These are phyloP conservation scores for Orchestia grillus DNA, from an alignment of 1,140 invertebrate species.

Conservation along the genomic window DNA sequence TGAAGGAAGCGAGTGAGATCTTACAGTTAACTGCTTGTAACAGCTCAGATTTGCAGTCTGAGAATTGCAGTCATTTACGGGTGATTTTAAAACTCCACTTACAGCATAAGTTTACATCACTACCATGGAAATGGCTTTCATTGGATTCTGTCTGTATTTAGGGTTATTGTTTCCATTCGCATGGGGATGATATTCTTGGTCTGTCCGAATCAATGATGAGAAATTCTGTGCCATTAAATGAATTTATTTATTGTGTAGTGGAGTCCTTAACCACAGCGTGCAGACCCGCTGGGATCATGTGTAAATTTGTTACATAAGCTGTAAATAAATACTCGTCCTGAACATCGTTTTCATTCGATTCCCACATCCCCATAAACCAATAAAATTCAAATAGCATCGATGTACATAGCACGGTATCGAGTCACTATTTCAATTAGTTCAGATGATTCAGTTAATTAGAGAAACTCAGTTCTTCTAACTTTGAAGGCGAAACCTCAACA, in stretches of 20 bases:
- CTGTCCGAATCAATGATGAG: background rate
- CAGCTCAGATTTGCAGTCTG: background rate
- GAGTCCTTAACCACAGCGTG: background rate
- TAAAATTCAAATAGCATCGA: too few species aligned
- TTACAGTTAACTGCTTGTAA: background rate
- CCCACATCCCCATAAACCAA: too few species aligned
- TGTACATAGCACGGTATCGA: too few species aligned
- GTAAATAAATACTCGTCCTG: background rate
- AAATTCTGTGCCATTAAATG: background rate
- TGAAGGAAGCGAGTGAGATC: background rate
- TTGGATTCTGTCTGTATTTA: background rate
- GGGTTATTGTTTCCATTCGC: background rate
- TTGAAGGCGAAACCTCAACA: too few species aligned
- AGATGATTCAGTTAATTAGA: too few species aligned
- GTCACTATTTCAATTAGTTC: too few species aligned
- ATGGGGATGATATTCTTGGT: background rate
- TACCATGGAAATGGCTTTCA: background rate
- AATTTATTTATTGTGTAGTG: background rate
- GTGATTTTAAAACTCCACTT: background rate
- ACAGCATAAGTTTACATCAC: background rate
- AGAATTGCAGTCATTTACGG: background rate
- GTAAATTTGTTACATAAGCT: slow-evolving; percentile 41
- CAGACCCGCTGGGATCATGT: background rate
- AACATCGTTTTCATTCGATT: background rate
- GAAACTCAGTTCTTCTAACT: too few species aligned